Base-by-base conservation (phyloP, 2,888 invertebrate species). In the Heliconius ismenius region DNA sequence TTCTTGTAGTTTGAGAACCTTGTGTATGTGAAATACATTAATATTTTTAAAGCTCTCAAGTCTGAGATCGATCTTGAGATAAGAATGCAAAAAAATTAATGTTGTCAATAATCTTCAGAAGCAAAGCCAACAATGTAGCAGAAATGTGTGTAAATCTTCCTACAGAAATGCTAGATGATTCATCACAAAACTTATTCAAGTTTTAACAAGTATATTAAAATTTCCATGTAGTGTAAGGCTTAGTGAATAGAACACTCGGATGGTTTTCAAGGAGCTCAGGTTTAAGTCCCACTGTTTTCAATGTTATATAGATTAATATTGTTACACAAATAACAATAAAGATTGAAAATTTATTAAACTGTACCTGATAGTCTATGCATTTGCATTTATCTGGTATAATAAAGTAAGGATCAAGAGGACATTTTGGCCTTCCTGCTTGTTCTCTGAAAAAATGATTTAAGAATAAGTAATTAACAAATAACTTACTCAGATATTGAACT, bases 351-450 rank as follows among this genome's bases (percentile, higher is more conserved):
- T 28, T 28, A 28, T n/a, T 68, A 24, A 63, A 60, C 32, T 21
- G 24, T 89, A 94, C 94, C 96, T 99, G 99, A 88, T 98, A 99
- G 92, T 99, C 99, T 36, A 99, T 98, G 90, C 99, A 99, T 82
- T 96, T 96, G 90, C 99, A 99, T 91, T 98, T 99, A 89, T 99
- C 99, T 24, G 99, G 99, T 90, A 99, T 96, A 80, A 99, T 99
- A 89, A 98, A 99, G 90, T 98, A 99, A 2, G 99, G 99, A 92
- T 99, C 99, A 76, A 99, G 88, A 0, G 99, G 99, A 86, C 99
- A 99, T 85, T 98, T 98, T 0, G 98, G 97, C 75, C 97, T 95
- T 39, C 98, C 98, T 79, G 98, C 97, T 95, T 98, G 98, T 87
- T 99, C 99, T 24, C 98, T 98, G 89, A 67, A 92, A 93, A 77